phyloP scores from a whole-genome alignment of 2,797 vertebrate genomes.

The Arrhamphus sclerolepis region DNA sequence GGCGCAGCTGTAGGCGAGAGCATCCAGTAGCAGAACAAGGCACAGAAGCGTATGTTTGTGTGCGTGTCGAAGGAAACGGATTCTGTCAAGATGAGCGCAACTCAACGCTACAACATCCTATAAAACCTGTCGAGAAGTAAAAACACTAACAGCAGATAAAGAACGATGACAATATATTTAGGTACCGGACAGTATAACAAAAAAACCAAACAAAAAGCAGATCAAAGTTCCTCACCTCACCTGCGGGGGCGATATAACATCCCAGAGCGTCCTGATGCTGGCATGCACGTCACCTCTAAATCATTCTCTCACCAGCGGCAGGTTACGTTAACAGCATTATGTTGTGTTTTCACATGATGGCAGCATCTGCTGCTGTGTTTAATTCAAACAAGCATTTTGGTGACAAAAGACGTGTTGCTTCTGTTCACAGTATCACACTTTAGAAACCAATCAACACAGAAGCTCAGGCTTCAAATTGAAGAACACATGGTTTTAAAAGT shows the following conservation, averaged over 20 bases:
- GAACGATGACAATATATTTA: no score
- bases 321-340: no score
- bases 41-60: slow-evolving; percentile 68
- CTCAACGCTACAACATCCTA: slow-evolving; percentile 8
- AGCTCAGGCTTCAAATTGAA: no score
- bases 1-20: slow-evolving; percentile 54
- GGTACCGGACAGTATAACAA: slow-evolving; percentile 13
- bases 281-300: no score
- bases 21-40: slow-evolving; percentile 77
- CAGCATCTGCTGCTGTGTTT: no score
- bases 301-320: not conserved
- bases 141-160: slow-evolving; percentile 8
- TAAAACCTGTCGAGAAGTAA: slow-evolving; percentile 15
- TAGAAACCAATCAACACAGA: no score
- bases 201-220: slow-evolving; percentile 6
- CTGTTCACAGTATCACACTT: no score
- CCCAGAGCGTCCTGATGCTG: not conserved
- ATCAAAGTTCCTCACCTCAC: slow-evolving; percentile 21
- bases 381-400: no score
- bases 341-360: no score
- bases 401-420: no score
- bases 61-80: slow-evolving; percentile 12
- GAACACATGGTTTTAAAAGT: no score
- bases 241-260: slow-evolving; percentile 24
- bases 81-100: slow-evolving; percentile 27